Evolutionary conservation across 2,888 invertebrate species (phyloP).

Genomic region (Syrista parreyssii): DNA sequence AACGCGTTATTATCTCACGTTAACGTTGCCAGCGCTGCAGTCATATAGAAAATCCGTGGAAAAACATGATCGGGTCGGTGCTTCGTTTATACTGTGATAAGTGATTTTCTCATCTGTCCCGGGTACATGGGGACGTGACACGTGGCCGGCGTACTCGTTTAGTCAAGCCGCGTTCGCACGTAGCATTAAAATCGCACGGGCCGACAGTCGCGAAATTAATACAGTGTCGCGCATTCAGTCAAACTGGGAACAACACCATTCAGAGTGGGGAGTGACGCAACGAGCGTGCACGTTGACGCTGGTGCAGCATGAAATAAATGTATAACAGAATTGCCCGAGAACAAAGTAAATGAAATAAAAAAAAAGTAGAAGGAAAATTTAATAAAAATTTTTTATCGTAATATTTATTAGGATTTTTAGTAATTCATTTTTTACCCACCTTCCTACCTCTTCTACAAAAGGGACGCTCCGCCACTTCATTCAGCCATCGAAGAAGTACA

Average conservation of each 20-base stretch:
- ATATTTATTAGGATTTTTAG: neutral
- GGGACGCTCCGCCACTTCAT: neutral
- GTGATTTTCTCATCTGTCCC: neutral
- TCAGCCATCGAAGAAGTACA: too few species aligned
- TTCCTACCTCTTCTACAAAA: neutral
- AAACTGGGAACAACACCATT: neutral
- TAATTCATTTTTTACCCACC: neutral
- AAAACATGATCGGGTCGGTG: neutral
- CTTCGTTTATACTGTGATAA: neutral
- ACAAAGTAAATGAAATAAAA: constrained; percentile 1
- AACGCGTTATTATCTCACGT: neutral
- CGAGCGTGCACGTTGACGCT: neutral
- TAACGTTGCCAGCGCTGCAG: too few species aligned
- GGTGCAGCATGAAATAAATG: neutral
- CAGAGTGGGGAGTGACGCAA: neutral
- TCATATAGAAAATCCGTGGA: neutral
- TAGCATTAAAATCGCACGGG: neutral
- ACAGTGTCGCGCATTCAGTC: neutral
- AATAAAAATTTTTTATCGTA: neutral
- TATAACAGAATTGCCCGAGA: neutral
- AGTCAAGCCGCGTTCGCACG: neutral
- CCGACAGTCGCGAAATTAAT: neutral
- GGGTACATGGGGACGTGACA: neutral
- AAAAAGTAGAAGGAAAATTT: neutral
- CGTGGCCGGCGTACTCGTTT: neutral